Evolutionary conservation across 2,888 invertebrate genomes (phyloP).

Genomic region (Nezara viridula): DNA sequence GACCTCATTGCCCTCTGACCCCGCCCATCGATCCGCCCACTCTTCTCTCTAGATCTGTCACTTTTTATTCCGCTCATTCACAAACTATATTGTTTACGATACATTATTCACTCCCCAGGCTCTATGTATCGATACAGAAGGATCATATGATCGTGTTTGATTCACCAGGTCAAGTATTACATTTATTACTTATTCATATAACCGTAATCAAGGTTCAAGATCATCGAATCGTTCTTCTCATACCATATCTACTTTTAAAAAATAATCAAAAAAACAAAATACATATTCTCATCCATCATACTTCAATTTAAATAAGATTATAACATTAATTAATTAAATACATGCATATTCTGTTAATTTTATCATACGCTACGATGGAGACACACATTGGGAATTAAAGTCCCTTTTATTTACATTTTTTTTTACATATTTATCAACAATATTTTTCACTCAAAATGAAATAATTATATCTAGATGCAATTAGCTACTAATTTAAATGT

Average conservation of each 20-base stretch:
- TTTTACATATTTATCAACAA: neutral
- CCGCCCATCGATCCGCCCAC: conserved; percentile 53
- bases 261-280: neutral
- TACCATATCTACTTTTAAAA: neutral
- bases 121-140: neutral
- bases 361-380: neutral
- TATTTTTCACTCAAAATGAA: neutral
- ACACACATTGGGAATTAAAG: conserved; percentile 14
- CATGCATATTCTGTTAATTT: neutral
- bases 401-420: neutral
- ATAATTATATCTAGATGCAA: neutral
- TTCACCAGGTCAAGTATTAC: neutral
- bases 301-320: neutral
- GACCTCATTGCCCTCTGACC: conserved; percentile 49
- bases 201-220: neutral
- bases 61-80: conserved; percentile 11
- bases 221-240: neutral
- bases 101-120: neutral
- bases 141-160: no score
- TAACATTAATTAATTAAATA: neutral
- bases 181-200: neutral
- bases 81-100: neutral
- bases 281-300: neutral
- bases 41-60: neutral
- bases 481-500: neutral